A percentile compares a stretch with the other conserved stretches of the same genome.
These are phyloP conservation scores for Sweltsa coloradensis DNA, from an alignment of 1,140 invertebrate species.

Conservation along the genomic window DNA sequence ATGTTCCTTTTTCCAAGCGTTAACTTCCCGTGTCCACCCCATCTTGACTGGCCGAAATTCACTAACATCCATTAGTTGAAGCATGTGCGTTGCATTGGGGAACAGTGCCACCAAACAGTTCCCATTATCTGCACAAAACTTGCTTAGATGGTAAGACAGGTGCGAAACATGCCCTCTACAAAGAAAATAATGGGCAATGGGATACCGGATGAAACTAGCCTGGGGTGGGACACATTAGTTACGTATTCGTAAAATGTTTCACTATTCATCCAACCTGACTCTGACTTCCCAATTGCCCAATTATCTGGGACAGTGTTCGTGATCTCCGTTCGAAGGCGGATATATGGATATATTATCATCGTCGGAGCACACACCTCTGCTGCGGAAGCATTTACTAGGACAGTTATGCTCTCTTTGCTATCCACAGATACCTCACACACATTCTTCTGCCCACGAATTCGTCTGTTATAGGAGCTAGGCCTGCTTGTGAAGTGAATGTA, in stretches of 20 bases:
- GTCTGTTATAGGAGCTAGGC: too few relatives aligned
- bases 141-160: slow-evolving; percentile 16
- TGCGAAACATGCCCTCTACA: slow-evolving; percentile 25
- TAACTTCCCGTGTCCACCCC: slow-evolving; percentile 13
- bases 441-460: too few relatives aligned
- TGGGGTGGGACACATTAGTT: slow-evolving; percentile 23
- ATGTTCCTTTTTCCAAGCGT: not conserved
- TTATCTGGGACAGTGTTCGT: slow-evolving; percentile 19
- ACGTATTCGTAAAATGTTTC: slow-evolving; percentile 23
- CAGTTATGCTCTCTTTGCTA: slow-evolving; percentile 19
- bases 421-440: too few relatives aligned
- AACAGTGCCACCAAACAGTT: slow-evolving; percentile 25
- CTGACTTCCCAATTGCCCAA: slow-evolving; percentile 26
- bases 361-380: slow-evolving; percentile 22
- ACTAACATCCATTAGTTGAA: slow-evolving; percentile 26
- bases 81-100: slow-evolving; percentile 26
- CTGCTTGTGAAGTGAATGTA: too few relatives aligned
- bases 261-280: slow-evolving; percentile 24
- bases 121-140: slow-evolving; percentile 22
- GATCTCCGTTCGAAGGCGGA: slow-evolving; percentile 23
- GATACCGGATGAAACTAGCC: slow-evolving; percentile 19
- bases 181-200: slow-evolving; percentile 24
- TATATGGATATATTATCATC: slow-evolving; percentile 24
- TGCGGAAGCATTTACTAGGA: slow-evolving; percentile 21
- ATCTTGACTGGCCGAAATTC: slow-evolving; percentile 16